Base-by-base conservation (phyloP, 2,113 vertebrate genomes). In the Acanthochromis polyacanthus region DNA sequence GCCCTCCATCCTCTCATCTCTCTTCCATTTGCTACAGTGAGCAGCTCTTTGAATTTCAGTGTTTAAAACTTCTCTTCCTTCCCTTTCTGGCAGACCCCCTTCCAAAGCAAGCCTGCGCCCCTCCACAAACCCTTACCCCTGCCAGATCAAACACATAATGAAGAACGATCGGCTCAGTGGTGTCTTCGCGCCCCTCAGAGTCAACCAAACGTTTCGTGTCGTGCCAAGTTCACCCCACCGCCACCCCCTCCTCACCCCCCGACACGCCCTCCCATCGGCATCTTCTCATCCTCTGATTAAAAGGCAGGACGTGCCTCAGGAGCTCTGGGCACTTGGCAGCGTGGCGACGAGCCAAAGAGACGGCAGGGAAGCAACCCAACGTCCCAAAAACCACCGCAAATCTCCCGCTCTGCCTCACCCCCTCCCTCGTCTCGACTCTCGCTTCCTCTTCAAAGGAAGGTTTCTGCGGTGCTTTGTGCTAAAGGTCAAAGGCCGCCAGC, bases 41-140 rank as follows among this genome's bases (percentile, higher is more conserved):
- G 62, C 43, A 22, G 28, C 72, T 80, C 77, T 77, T 70, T 81
- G 69, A 71, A 30, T 73, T 38, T 71, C 52, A 69, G 68, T 71
- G 81, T 73, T 86, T 87, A 75, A 85, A 88, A 78, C 75, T 74
- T 74, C 53, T 46, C 76, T 84, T 88, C 82, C 84, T 78, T 82
- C 75, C 80, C 56, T 51, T 38, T 51, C 62, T 60, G 30, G 38
- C 46, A 56, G 53, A 46, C 30, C 30, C 32, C 17, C 46, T 48
- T 11, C 12, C 46, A 15, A 46, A 17, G 12, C 5, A 15, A 7
- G 15, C 5, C 15, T 16, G 32, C 60, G 14, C 9, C 63, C 72
- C 50, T 17, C 23, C 25, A 16, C 46, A 67, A 46, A 15, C 62
- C 68, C 73, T 70, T 38, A 50, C 2, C 52, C 11, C 55, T 55